Evolutionary conservation across 2,888 invertebrate species (phyloP).

Genomic region (Cheilosia soror): DNA sequence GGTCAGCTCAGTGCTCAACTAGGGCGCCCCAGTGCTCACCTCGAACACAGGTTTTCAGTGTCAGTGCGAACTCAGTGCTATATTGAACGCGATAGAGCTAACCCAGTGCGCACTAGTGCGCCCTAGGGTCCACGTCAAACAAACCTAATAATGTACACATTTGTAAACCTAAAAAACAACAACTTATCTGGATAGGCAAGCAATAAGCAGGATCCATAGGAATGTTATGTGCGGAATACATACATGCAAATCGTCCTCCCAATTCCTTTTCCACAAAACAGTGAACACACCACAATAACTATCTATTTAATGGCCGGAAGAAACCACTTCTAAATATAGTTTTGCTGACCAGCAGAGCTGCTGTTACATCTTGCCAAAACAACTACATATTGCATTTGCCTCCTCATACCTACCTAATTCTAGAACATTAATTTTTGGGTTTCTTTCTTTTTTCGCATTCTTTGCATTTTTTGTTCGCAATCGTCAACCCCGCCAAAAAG

Average conservation of each 20-base stretch:
- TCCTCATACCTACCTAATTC: background rate
- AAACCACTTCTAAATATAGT: background rate
- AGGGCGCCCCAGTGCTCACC: too few species aligned
- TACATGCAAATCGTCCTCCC: background rate
- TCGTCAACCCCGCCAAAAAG: conserved; percentile 32
- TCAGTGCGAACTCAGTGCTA: too few species aligned
- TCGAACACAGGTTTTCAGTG: too few species aligned
- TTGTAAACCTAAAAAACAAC: too few species aligned
- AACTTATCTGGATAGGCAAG: too few species aligned
- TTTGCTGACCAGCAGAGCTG: background rate
- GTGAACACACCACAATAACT: conserved; percentile 2
- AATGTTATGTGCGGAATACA: background rate
- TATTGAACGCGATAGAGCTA: too few species aligned
- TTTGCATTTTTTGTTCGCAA: conserved; percentile 38
- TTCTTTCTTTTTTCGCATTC: conserved; percentile 5
- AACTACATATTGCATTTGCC: conserved; percentile 8
- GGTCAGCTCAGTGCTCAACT: too few species aligned
- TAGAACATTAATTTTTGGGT: background rate
- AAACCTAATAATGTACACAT: too few species aligned
- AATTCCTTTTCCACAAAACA: background rate
- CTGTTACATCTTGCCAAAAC: background rate
- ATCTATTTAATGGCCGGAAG: conserved; percentile 15
- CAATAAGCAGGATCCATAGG: too few species aligned
- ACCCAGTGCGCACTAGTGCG: too few species aligned
- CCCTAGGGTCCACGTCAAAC: too few species aligned